A percentile compares a stretch with the other conserved stretches of the same genome.
These are phyloP conservation scores for Penaeus vannamei DNA, from an alignment of 1,140 invertebrate species.

Conservation along the genomic window DNA sequence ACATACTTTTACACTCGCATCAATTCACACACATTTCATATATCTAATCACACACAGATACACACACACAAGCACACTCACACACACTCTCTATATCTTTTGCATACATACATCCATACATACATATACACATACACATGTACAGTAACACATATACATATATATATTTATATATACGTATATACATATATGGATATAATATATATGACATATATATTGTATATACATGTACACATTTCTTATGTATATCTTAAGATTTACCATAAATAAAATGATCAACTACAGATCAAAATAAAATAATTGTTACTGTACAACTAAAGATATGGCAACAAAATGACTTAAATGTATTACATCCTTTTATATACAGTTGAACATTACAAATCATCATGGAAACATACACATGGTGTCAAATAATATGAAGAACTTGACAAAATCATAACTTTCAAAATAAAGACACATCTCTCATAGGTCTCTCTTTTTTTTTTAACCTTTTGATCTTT, in stretches of 20 bases:
- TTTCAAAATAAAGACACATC: constrained; percentile 19
- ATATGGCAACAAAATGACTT: constrained; percentile 60
- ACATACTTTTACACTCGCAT: too few species aligned
- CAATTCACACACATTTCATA: too few species aligned
- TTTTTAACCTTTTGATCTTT: not conserved
- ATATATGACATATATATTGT: not conserved
- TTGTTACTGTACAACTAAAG: constrained; percentile 54
- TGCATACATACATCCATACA: too few species aligned
- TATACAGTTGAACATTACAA: constrained; percentile 47
- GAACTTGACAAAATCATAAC: constrained; percentile 26
- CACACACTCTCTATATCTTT: too few species aligned
- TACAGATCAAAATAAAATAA: constrained; percentile 39
- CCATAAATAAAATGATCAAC: constrained; percentile 55
- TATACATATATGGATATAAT: constrained; percentile 34
- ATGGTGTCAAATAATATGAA: constrained; percentile 28
- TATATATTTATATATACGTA: constrained; percentile 40
- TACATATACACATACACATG: not conserved
- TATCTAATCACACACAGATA: too few species aligned
- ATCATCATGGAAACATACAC: constrained; percentile 42
- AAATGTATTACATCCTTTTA: constrained; percentile 43
- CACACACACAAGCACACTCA: too few species aligned
- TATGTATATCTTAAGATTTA: constrained; percentile 4
- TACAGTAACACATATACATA: constrained; percentile 2
- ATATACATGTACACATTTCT: too few species aligned
- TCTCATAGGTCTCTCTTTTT: not conserved